A percentile compares a stretch with the other conserved stretches of the same genome.
phyloP scores from a whole-genome alignment of 1,140 invertebrate genomes.

The Oedothorax gibbosus region DNA sequence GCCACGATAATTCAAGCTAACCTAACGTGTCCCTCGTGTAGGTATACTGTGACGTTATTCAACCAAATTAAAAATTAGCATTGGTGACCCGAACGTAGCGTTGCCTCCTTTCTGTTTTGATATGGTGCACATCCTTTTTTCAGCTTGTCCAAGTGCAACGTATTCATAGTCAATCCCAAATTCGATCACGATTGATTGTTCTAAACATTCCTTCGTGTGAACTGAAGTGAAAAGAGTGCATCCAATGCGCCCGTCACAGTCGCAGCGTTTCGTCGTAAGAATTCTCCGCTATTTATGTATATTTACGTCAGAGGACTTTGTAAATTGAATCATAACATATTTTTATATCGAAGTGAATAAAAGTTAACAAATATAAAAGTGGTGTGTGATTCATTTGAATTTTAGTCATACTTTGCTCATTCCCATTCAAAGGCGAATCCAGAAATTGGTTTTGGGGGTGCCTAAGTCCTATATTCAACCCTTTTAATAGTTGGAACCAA shows the following conservation, averaged over 20 bases:
- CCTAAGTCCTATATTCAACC: too few relatives aligned
- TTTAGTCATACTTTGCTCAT: too few relatives aligned
- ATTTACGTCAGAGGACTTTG: conserved; percentile 57
- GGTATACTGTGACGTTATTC: too few relatives aligned
- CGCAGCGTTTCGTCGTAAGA: conserved; percentile 51
- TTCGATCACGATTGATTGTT: conserved; percentile 17
- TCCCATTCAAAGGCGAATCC: too few relatives aligned
- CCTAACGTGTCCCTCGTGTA: too few relatives aligned
- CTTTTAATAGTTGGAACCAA: too few relatives aligned
- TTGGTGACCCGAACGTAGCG: neutral
- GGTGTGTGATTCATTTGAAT: neutral
- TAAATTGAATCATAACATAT: conserved; percentile 61
- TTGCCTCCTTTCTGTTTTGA: neutral
- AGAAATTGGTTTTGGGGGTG: too few relatives aligned
- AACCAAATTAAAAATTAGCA: too few relatives aligned
- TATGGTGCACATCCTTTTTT: neutral
- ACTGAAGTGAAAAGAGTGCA: conserved; percentile 21
- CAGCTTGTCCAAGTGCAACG: conserved; percentile 23
- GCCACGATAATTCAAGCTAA: too few relatives aligned
- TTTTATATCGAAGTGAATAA: conserved; percentile 61
- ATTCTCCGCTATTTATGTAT: conserved; percentile 53
- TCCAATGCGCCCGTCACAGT: conserved; percentile 46
- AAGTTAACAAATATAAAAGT: conserved; percentile 54
- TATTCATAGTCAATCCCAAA: conserved; percentile 10
- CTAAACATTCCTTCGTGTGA: conserved; percentile 31